A percentile compares a stretch with the other conserved stretches of the same genome.
Conservation (phyloP, 1,140 invertebrate species). For the Drosophila tristis region DNA sequence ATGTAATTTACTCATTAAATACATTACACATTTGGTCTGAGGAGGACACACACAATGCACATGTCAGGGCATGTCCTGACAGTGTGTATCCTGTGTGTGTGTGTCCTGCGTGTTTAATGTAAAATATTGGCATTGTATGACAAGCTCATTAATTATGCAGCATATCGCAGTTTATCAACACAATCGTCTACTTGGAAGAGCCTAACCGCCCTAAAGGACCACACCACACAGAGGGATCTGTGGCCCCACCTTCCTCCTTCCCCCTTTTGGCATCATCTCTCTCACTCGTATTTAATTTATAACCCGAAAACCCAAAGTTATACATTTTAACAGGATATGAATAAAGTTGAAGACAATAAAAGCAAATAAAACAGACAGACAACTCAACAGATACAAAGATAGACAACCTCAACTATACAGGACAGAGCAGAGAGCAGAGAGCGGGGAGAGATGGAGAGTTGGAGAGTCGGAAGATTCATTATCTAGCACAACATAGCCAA, state of each 20-base stretch:
- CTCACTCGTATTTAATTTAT: constrained; percentile 73
- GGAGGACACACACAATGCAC: constrained; percentile 30
- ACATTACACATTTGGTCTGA: constrained; percentile 59
- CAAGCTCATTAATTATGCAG: constrained; percentile 80
- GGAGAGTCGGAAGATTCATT: constrained; percentile 66
- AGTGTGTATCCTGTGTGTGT: constrained; percentile 10
- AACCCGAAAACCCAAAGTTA: constrained; percentile 81
- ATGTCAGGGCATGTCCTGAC: constrained; percentile 46
- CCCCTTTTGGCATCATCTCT: not conserved
- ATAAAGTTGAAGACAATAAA: constrained; percentile 83
- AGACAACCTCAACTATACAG: not conserved
- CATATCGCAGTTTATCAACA: constrained; percentile 81
- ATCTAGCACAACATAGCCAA: constrained; percentile 78
- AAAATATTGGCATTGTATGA: constrained; percentile 81
- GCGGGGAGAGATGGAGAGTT: not conserved
- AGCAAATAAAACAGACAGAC: constrained; percentile 76
- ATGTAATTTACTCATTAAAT: constrained; percentile 75
- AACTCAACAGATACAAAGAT: constrained; percentile 42
- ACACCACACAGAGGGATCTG: too few species aligned
- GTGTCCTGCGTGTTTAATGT: constrained; percentile 54
- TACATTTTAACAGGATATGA: constrained; percentile 83
- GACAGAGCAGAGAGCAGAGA: not conserved
- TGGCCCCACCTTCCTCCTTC: too few species aligned
- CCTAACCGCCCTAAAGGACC: not conserved
- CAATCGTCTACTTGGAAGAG: constrained; percentile 71